Percentiles rank a stretch among this genome's conserved stretches.
phyloP scores from a whole-genome alignment of 2,888 invertebrate genomes.

The Pilophorus perplexus region DNA sequence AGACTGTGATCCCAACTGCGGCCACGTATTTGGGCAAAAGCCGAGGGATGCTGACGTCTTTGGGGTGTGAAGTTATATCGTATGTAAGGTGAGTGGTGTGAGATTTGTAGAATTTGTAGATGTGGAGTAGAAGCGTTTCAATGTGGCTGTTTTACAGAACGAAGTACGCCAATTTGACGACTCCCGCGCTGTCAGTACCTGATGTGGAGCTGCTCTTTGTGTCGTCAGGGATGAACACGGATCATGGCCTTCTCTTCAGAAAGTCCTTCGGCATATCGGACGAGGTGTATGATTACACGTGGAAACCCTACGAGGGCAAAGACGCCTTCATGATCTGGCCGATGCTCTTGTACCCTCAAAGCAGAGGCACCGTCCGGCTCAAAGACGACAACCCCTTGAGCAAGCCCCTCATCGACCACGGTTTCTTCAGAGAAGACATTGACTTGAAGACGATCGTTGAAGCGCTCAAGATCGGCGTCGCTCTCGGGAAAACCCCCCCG shows the following conservation, averaged over 20 bases:
- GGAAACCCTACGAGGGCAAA: conserved; percentile 48
- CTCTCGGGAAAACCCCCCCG: conserved; percentile 49
- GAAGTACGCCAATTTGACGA: conserved; percentile 51
- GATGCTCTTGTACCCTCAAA: conserved; percentile 49
- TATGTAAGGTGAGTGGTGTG: too few species aligned
- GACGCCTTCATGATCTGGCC: conserved; percentile 50
- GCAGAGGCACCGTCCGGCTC: conserved; percentile 48
- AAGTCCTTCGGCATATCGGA: conserved; percentile 49
- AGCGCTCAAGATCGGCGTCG: conserved; percentile 48
- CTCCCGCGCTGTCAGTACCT: conserved; percentile 49
- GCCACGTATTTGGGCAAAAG: conserved; percentile 43
- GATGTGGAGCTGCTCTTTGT: conserved; percentile 51
- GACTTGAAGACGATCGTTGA: conserved; percentile 48
- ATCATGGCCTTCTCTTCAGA: conserved; percentile 48
- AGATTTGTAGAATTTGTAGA: too few species aligned
- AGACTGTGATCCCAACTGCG: conserved; percentile 18
- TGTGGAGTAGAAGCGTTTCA: too few species aligned
- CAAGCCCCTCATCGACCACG: conserved; percentile 47
- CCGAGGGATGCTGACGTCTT: conserved; percentile 52
- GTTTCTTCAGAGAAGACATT: conserved; percentile 46
- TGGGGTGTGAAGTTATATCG: conserved; percentile 55
- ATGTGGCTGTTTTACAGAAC: too few species aligned
- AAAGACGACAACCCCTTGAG: conserved; percentile 46
- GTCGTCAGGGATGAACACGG: conserved; percentile 47
- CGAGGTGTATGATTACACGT: conserved; percentile 50